Conservation (phyloP, 30 jellyfish, hydroid and myxozoan genomes). For the Morbakka virulenta region DNA sequence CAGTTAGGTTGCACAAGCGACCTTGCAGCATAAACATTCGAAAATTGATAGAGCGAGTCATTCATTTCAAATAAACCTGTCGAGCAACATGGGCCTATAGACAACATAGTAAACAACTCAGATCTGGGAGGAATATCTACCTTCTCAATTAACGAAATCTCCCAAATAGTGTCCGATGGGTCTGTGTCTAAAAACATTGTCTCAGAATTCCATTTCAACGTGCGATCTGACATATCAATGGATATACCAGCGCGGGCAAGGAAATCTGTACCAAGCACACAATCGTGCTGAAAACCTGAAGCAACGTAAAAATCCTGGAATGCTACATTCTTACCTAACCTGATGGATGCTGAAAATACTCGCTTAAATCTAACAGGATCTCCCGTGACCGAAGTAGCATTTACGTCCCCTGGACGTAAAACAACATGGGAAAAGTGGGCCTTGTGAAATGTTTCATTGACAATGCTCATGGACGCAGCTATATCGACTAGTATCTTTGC, state of each 20-base stretch:
- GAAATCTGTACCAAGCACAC: slow-evolving; percentile 44
- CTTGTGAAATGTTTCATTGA: slow-evolving; percentile 24
- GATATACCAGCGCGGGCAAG: slow-evolving; percentile 21
- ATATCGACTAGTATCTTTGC: slow-evolving; percentile 28
- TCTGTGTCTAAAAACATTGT: slow-evolving; percentile 5
- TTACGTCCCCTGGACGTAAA: slow-evolving; percentile 37
- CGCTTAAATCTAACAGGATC: slow-evolving; percentile 54
- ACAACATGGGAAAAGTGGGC: slow-evolving; percentile 10
- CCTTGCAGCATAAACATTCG: slow-evolving; percentile 34
- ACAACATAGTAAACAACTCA: not conserved
- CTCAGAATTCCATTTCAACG: slow-evolving; percentile 33
- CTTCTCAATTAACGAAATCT: not conserved
- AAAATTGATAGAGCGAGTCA: slow-evolving; percentile 20
- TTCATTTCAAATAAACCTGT: slow-evolving; percentile 21
- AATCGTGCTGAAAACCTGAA: slow-evolving; percentile 36
- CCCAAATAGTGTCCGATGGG: slow-evolving; percentile 28
- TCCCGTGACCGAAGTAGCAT: slow-evolving; percentile 54
- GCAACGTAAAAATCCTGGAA: slow-evolving; percentile 50
- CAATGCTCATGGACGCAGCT: slow-evolving; percentile 46
- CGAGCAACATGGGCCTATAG: slow-evolving; percentile 35
- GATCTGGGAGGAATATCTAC: slow-evolving; percentile 19
- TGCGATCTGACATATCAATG: slow-evolving; percentile 13
- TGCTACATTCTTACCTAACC: slow-evolving; percentile 44
- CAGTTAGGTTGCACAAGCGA: slow-evolving; percentile 2
- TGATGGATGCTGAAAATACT: slow-evolving; percentile 32